Percentiles rank a stretch among this genome's conserved stretches.
Evolutionary conservation across 2,797 vertebrate genomes (phyloP).

Genomic region (Falco concolor): DNA sequence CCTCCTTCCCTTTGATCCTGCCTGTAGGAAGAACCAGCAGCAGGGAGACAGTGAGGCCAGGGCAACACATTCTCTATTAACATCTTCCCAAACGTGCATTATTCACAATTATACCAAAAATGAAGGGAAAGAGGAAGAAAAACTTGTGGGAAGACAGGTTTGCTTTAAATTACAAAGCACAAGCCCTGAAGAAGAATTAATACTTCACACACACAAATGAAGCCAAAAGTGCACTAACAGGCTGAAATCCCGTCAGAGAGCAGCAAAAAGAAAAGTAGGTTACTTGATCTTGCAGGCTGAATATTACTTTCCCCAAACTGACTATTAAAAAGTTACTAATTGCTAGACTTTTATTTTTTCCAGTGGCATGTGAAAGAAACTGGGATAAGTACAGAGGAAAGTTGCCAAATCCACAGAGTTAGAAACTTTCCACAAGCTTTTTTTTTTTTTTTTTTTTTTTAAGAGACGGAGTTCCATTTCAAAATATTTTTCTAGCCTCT

Average conservation of each 20-base stretch:
- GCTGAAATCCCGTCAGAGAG: not conserved
- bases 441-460: not conserved
- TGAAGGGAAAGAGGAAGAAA: not conserved
- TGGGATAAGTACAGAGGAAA: not conserved
- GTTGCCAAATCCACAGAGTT: slow-evolving; percentile 7
- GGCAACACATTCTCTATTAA: not conserved
- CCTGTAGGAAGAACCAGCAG: not conserved
- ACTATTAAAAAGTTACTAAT: slow-evolving; percentile 21
- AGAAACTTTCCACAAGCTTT: slow-evolving; percentile 9
- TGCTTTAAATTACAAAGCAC: not conserved
- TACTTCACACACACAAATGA: not conserved
- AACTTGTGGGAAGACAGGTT: not conserved
- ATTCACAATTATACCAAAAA: not conserved
- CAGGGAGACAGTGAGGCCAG: not conserved
- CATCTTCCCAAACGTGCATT: not conserved
- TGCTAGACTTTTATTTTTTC: not conserved
- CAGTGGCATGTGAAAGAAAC: not conserved
- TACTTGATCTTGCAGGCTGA: not conserved
- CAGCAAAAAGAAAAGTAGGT: not conserved
- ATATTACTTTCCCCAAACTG: not conserved
- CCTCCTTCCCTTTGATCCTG: not conserved
- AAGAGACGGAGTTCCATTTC: not conserved
- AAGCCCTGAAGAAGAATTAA: not conserved
- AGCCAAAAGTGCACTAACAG: not conserved
- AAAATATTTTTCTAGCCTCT: slow-evolving; percentile 49